Base-by-base conservation (phyloP, 2,888 invertebrate genomes). In the Xylophagus ater region DNA sequence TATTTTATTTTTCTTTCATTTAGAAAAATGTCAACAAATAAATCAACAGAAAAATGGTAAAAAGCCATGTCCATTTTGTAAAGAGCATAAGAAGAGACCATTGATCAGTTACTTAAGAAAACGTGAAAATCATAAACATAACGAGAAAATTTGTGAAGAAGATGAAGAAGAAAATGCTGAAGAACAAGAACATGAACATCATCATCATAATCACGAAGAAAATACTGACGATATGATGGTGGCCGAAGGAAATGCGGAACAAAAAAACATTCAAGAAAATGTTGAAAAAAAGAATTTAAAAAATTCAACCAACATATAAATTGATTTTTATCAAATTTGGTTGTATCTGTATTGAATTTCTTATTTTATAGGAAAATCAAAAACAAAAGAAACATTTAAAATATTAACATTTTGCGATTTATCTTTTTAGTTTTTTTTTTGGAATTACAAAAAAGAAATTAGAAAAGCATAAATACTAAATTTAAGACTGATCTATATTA, bases 71-170 rank as follows among this genome's bases (percentile, higher is more conserved):
- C 65, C 69, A 10, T 63, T 72, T 41, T 72, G 72, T 52, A 67
- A 67, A 43, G 70, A 71, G 47, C 68, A 64, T 44, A 71, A 70
- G 51, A 65, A 70, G 44, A 60, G 72, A 28, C 67, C 65, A 3
- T 52, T 73, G 4, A 65, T 68, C 3, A 63, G 62, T 37, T 72
- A 71, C 50, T 64, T 72, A 46, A 58, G 67, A 34, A 66, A 63
- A 43, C 69, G 70, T 41, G 60, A 67, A n/a, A 61, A 63, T 14
- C 61, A 64, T n/a, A 67, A 65, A 48, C 62, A 66, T 43, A 62
- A 67, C 48, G 60, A 66, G 37, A 67, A 69, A 47, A 67, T 70
- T 44, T 63, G 65, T 47, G 71, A 71, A 47, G 69, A 69, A 41
- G 66, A 67, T 13, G 64, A 66, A 36, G 62, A 65, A 39, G 56